These are phyloP conservation scores for Bufo bufo DNA, from an alignment of 2,113 vertebrate genomes.

Conservation along the genomic window DNA sequence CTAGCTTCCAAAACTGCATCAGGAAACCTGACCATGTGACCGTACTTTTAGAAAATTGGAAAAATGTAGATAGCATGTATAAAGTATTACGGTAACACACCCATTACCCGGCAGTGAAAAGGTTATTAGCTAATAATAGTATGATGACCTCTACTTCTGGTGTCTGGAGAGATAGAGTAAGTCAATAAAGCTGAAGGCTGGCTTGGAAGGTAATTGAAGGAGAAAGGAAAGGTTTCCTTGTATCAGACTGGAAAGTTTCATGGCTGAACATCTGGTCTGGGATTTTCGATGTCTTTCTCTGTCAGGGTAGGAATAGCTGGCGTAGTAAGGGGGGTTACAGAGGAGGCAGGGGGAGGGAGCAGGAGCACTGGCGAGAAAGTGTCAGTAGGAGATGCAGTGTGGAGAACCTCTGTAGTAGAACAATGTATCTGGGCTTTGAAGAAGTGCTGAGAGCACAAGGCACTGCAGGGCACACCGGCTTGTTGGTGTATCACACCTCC, in stretches of 20 bases:
- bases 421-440: conserved; percentile 23
- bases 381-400: conserved; percentile 17
- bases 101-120: neutral
- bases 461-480: neutral
- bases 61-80: neutral
- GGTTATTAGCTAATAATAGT: conserved; percentile 33
- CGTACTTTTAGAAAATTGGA: neutral
- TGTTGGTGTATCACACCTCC: conserved; percentile 25
- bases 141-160: neutral
- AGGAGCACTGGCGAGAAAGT: fast-evolving
- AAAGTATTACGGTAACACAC: neutral
- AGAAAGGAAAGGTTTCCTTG: conserved; percentile 36
- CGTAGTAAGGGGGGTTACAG: conserved; percentile 50
- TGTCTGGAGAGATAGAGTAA: conserved; percentile 42
- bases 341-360: conserved; percentile 7
- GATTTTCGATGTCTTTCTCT: conserved; percentile 35
- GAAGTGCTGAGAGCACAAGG: neutral
- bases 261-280: conserved; percentile 64
- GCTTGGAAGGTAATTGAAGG: conserved; percentile 40
- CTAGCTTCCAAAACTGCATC: too few relatives aligned
- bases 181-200: conserved; percentile 26
- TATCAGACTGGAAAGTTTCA: conserved; percentile 56
- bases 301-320: neutral
- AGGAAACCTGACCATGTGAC: too few relatives aligned
- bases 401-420: neutral